Evolutionary conservation across 2,888 invertebrate species (phyloP), one percentile per base, ranked within the genome.

Genomic region (Cephus pulcher): DNA sequence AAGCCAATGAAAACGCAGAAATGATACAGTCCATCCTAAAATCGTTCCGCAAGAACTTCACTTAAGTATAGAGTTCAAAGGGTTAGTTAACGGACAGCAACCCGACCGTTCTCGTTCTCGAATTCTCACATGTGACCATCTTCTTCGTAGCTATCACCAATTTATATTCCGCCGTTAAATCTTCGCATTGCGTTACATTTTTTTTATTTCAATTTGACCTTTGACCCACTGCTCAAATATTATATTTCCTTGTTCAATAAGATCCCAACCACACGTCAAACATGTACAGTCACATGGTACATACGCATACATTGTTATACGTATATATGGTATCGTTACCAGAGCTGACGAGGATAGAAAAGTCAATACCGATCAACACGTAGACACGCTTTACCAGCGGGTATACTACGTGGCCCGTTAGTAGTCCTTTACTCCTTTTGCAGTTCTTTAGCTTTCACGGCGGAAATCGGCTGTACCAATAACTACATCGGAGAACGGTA

Each of bases 1-100:
- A 73, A 77, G 73, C 70, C 34, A 40, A 37, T 81, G 83, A 85
- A 88, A 88, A 87, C 86, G 82, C 83, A 87, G 85, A 88, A 89
- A 89, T 86, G 84, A 83, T 83, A 86, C 81, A 83, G 75, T 81
- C 79, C 81, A 79, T 78, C 82, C 74, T 34, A 34, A 74, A 74
- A 81, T 86, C 80, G 81, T 78, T 84, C 79, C 75, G 76, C 73
- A 80, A 78, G 82, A 85, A 81, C 79, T 74, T 32, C 32, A 23
- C 73, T 81, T 83, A 82, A 83, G 76, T 80, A 77, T 80, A 69
- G 75, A 68, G 78, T 80, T 81, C 79, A 78, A 82, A 76, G 78
- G 74, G 78, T 56, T 79, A 73, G 76, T 77, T 80, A 77, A 71
- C 32, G 34, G 71, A 71, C 71, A 15, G 4, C 11, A 34, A 56